Base-by-base conservation (phyloP, 2,797 vertebrate species). In the Helarctos malayanus region DNA sequence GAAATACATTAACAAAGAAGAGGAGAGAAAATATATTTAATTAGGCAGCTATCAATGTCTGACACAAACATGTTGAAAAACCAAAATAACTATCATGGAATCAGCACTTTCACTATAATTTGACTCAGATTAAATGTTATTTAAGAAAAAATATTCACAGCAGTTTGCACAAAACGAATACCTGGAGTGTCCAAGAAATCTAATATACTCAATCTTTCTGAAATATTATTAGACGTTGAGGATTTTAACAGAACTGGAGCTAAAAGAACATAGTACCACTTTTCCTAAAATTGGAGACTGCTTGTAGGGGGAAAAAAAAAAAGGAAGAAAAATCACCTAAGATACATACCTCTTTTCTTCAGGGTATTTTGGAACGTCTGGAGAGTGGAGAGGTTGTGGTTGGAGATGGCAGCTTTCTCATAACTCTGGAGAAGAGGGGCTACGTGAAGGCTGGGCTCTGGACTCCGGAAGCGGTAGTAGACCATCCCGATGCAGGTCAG, bases 401-500 rank as follows among this genome's bases (percentile, higher is more conserved):
- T 54, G 99, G 99, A 90, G 99, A 99, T 88, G 99, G 99, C 69
- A 99, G 99, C 59, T 99, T 99, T 92, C 99, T 99, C 89, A 97
- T 99, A 97, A 99, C 99, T 27, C 99, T 99, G 91, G 99, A 99
- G 98, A 99, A 99, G 98, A 99, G 99, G 27, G 99, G 99, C 15
- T 99, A 99, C 0, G 99, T 99, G 52, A 99, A 99, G 97, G 99
- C 99, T 2, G 99, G 99, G 3, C 99, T 99, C 15, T 99, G 99
- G 99, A 99, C 99, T 21, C 99, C 99, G 3, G 99, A 99, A 98
- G 99, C 99, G 5, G 98, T 99, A 0, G 98, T 99, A 0, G 99
- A 99, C 97, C 97, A 99, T 95, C 99, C 99, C 0, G 99, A 99
- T 79, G 99, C 99, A 75, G 99, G 99, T 99, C 45, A 97, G 98